Conservation (phyloP, 2,113 vertebrate genomes). For the Gallinago paraguaiae region DNA sequence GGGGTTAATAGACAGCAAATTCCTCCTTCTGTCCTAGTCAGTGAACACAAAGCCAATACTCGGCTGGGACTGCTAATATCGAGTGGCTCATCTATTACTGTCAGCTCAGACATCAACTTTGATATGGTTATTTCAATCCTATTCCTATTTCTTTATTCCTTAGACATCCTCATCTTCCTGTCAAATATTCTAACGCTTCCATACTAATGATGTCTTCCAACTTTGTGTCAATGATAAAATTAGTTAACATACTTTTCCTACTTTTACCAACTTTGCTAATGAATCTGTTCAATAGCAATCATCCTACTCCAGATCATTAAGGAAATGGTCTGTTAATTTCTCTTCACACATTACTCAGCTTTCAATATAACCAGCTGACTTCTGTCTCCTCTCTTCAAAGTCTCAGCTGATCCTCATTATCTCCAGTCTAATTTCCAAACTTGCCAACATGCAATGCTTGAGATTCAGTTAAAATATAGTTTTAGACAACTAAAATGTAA, state of each 20-base stretch:
- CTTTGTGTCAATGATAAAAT: background rate
- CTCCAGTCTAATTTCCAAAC: background rate
- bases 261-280: background rate
- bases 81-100: background rate
- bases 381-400: background rate
- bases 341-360: background rate
- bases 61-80: background rate
- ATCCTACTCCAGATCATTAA: slow-evolving; percentile 7
- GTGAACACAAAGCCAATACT: background rate
- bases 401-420: slow-evolving; percentile 2
- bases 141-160: background rate
- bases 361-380: slow-evolving; percentile 9
- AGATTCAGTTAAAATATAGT: background rate
- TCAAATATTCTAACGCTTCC: background rate
- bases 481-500: background rate
- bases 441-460: background rate
- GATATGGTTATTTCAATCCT: background rate
- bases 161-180: background rate
- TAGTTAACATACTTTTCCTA: background rate
- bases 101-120: background rate
- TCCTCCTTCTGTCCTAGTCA: background rate
- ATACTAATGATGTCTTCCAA: background rate
- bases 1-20: background rate
- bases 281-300: slow-evolving; percentile 21
- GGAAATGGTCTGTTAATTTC: slow-evolving; percentile 14